Evolutionary conservation across 2,888 invertebrate genomes (phyloP), one percentile per base, ranked within the genome.

Genomic region (Amphiduros pacificus): DNA sequence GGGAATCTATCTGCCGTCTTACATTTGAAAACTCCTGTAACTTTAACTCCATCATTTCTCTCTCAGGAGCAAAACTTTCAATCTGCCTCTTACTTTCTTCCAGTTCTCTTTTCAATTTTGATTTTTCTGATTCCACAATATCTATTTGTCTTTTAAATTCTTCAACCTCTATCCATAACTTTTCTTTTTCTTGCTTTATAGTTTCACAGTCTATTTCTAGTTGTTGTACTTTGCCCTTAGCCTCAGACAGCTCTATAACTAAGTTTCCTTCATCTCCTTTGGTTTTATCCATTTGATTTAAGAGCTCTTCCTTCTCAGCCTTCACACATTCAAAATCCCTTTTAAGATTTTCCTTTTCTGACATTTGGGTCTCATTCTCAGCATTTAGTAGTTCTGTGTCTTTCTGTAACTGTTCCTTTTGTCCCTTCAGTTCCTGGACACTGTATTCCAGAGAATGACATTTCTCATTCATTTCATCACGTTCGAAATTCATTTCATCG

Each of bases 391-490:
- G n/a, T 26, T 61, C 55, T 17, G 24, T 61, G 28, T 44, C 54
- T 11, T 41, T 31, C 2, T 51, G 40, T 17, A 60, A 26, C 44
- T 55, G 50, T 5, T 22, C 26, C 9, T 55, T 28, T 26, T 54
- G 22, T 27, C 28, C 26, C 2, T 27, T 32, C 1, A 61, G 24
- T n/a, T 61, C 54, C 20, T 41, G 26, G 22, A 44, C 44, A 4
- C 22, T 44, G n/a, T 44, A 22, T 5, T n/a, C 20, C 22, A 44
- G 22, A 5, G 44, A 44, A 17, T 49, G 31, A 3, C 44, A 36
- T 29, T 60, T 62, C 50, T 69, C 69, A 6, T 40, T 60, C 40
- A 64, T 26, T 50, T 66, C 64, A 32, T 68, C 67, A 26, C 67
- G 40, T 51, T 69, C 67, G 36, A 63, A 66, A 22, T 50, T 55